These are phyloP conservation scores for Anas georgica DNA, from an alignment of 2,797 vertebrate species.

Conservation along the genomic window DNA sequence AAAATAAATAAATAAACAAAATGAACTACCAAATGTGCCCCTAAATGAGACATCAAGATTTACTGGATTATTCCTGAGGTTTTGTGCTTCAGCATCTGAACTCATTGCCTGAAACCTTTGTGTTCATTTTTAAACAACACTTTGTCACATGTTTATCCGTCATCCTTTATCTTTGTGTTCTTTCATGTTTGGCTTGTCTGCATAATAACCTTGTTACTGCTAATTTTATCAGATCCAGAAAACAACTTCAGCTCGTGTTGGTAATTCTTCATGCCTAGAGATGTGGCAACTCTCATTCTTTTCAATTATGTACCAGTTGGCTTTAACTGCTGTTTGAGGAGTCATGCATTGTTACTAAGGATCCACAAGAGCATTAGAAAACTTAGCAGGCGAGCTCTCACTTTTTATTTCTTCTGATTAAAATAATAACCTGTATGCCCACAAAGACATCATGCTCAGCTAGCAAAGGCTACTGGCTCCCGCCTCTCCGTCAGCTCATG, in stretches of 20 bases:
- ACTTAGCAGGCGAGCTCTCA: slow-evolving; percentile 45
- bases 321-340: slow-evolving; percentile 31
- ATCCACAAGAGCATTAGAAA: slow-evolving; percentile 9
- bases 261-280: slow-evolving; percentile 34
- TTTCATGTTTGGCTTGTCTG: slow-evolving; percentile 45
- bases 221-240: slow-evolving; percentile 65
- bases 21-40: not conserved
- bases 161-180: slow-evolving; percentile 37
- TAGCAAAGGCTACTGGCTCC: not conserved
- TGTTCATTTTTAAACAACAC: slow-evolving; percentile 11
- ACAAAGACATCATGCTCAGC: not conserved
- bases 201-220: slow-evolving; percentile 29
- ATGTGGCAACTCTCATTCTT: slow-evolving; percentile 42
- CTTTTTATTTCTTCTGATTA: slow-evolving; percentile 40
- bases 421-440: slow-evolving; percentile 5
- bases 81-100: not conserved
- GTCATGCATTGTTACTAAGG: not conserved
- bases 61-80: not conserved
- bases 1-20: not conserved
- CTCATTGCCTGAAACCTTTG: slow-evolving; percentile 17
- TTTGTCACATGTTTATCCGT: slow-evolving; percentile 15
- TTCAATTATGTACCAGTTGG: slow-evolving; percentile 43
- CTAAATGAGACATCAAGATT: slow-evolving; percentile 53
- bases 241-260: slow-evolving; percentile 18
- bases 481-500: not conserved